Evolutionary conservation across 2,797 vertebrate species (phyloP), one percentile per base, ranked within the genome.

Genomic region (Neosilurus hyrtlii): DNA sequence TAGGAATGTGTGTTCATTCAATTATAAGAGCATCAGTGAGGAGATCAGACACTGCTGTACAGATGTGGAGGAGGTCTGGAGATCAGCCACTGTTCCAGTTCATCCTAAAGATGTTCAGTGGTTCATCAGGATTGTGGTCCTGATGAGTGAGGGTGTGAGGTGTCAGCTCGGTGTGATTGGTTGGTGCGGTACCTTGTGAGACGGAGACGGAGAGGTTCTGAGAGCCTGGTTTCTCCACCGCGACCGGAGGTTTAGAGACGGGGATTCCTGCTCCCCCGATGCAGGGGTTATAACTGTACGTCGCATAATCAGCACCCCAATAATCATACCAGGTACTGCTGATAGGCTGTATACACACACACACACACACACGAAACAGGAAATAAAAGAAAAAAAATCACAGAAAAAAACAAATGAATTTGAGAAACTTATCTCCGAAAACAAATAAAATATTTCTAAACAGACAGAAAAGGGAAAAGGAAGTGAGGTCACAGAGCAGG

Each of bases 311-410:
- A 24, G 97, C 95, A 62, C 98, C 98, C 98, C 98, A 99, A 89
- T 99, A 99, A 92, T 99, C 98, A 6, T 99, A 99, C 98, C 98
- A 99, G 5, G 98, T 99, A 91, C 97, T 99, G 94, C 98, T 99
- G 92, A 99, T 99, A 68, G 98, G 98, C 98, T 99, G 88, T 20
- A 43, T 1, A 43, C 37, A 43, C 37, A 43, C 37, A 43, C 37
- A 43, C 37, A 43, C 37, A 43, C 37, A 43, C 61, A 1, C 11
- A 2, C 18, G 8, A 67, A 8, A 67, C 7, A 67, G 70, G 4
- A 74, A 63, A 67, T n/a, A 63, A 54, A 71, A 74, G 56, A 80
- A 30, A 57, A 63, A 49, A 59, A 68, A 65, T 43, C 37, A 16
- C 22, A 35, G 61, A 66, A 52, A 65, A 22, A 14, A 7, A 80